These are phyloP conservation scores for Druceiella hillmani DNA, from an alignment of 2,888 invertebrate genomes.

Conservation along the genomic window DNA sequence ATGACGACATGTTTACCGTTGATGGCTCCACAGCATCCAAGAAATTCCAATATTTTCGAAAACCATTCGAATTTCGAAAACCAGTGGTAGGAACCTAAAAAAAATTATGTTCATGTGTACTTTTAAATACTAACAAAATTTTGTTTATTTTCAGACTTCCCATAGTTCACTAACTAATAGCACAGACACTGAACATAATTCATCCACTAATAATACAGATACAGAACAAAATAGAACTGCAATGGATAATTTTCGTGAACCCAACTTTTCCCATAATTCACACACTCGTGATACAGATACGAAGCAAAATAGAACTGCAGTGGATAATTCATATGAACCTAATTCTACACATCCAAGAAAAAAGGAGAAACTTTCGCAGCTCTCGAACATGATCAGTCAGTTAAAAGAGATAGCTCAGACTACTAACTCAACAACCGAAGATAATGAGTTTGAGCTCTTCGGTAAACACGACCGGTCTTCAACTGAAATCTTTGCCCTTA, in stretches of 20 bases:
- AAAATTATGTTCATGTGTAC: too few species aligned
- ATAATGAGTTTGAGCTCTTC: constrained; percentile 27
- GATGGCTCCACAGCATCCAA: too few species aligned
- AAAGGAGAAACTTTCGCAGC: constrained; percentile 22
- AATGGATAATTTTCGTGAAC: too few species aligned
- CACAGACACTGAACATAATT: constrained; percentile 24
- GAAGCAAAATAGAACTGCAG: constrained; percentile 10
- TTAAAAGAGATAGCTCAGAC: constrained; percentile 26
- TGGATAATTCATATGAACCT: constrained; percentile 18
- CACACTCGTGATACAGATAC: constrained; percentile 3
- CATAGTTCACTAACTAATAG: constrained; percentile 22
- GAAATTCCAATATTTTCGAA: too few species aligned
- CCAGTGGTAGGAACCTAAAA: too few species aligned
- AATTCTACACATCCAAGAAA: too few species aligned
- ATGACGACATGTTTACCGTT: too few species aligned
- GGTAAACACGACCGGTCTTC: constrained; percentile 26
- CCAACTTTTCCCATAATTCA: neutral
- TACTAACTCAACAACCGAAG: constrained; percentile 25
- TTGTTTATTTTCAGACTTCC: constrained; percentile 21
- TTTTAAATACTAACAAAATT: constrained; percentile 15
- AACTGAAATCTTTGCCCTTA: constrained; percentile 23
- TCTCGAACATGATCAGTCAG: constrained; percentile 25
- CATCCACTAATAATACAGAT: constrained; percentile 25
- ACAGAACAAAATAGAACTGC: constrained; percentile 21
- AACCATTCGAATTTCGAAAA: too few species aligned